Conservation (phyloP, 37 sponge, comb jelly and placozoan genomes). For the Agelas oroides region DNA sequence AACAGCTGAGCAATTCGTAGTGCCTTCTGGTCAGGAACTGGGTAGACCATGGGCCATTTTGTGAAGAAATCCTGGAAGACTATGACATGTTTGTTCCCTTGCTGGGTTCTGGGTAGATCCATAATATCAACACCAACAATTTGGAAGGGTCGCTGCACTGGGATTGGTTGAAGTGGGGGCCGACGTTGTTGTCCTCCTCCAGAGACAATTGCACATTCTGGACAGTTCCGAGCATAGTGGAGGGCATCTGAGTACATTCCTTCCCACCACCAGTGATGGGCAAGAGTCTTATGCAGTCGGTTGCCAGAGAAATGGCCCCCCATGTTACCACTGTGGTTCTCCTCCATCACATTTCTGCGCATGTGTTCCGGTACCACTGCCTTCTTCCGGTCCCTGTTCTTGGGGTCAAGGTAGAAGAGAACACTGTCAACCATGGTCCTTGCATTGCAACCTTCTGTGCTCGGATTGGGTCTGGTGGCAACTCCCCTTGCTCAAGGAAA, state of each 20-base stretch:
- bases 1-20: constrained; percentile 30
- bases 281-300: constrained; percentile 3
- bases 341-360: background rate
- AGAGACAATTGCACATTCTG: constrained; percentile 44
- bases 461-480: constrained; percentile 21
- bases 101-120: constrained; percentile 40
- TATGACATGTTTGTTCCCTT: constrained; percentile 57
- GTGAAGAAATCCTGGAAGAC: constrained; percentile 61
- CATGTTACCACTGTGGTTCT: constrained; percentile 31
- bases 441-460: constrained; percentile 31
- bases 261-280: constrained; percentile 59
- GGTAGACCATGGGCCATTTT: constrained; percentile 53
- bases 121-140: constrained; percentile 62
- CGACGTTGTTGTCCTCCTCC: background rate
- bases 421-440: constrained; percentile 21
- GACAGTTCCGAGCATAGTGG: constrained; percentile 36
- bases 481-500: constrained; percentile 16
- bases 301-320: constrained; percentile 64
- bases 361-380: constrained; percentile 42
- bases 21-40: constrained; percentile 61
- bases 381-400: constrained; percentile 1
- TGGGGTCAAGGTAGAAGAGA: constrained; percentile 43
- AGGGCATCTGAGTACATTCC: constrained; percentile 44
- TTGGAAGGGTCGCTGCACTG: constrained; percentile 60
- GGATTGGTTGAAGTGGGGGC: constrained; percentile 62